Percentiles rank a stretch among this genome's conserved stretches.
Conservation (phyloP, 2,113 vertebrate genomes). For the Athene cunicularia region DNA sequence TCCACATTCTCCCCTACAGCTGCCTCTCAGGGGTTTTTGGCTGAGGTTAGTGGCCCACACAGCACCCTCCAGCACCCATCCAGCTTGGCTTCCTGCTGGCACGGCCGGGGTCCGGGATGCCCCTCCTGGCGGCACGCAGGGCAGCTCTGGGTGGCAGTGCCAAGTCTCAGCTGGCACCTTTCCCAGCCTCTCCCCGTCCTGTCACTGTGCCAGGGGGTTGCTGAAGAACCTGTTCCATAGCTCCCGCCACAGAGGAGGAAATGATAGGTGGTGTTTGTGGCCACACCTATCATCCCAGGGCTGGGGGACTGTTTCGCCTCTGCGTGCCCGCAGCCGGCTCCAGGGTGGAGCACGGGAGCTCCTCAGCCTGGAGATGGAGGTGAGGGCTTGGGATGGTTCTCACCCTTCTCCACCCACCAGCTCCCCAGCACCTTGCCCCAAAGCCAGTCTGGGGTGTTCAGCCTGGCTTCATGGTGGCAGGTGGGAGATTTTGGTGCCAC, state of each 20-base stretch:
- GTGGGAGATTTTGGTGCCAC: neutral
- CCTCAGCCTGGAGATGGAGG: rapidly evolving
- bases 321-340: neutral
- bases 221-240: slow-evolving; percentile 51
- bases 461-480: rapidly evolving
- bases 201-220: neutral
- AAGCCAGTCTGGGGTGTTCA: neutral
- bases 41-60: neutral
- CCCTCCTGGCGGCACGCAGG: rapidly evolving
- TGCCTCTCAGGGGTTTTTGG: neutral
- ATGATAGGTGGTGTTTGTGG: neutral
- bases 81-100: rapidly evolving
- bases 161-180: neutral
- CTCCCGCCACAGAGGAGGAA: neutral
- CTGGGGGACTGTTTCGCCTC: neutral
- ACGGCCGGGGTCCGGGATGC: neutral
- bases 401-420: neutral
- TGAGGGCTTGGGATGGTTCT: neutral
- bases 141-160: rapidly evolving
- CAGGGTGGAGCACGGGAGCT: neutral
- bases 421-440: rapidly evolving
- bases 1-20: neutral
- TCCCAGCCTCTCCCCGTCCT: neutral
- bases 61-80: neutral
- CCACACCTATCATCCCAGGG: neutral